A percentile compares a stretch with the other conserved stretches of the same genome.
These are phyloP conservation scores for Ectemnius cavifrons DNA, from an alignment of 2,888 invertebrate genomes.

Conservation along the genomic window DNA sequence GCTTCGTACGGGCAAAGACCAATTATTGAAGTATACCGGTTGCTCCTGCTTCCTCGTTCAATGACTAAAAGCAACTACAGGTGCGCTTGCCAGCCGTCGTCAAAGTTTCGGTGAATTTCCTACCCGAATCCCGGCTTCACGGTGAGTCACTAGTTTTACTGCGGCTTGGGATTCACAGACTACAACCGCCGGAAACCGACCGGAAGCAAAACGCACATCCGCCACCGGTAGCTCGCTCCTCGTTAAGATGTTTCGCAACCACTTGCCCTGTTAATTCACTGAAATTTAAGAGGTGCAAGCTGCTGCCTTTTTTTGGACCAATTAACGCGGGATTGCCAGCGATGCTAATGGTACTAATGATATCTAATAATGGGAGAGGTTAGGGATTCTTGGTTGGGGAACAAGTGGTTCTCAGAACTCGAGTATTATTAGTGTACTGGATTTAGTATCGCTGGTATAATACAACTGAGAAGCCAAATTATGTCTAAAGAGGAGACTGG, in stretches of 20 bases:
- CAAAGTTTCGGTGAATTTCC: slow-evolving; percentile 43
- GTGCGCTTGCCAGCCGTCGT: slow-evolving; percentile 21
- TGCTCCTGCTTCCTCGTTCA: slow-evolving; percentile 29
- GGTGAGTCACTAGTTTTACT: too few species aligned
- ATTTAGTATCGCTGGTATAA: too few species aligned
- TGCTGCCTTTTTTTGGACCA: slow-evolving; percentile 7
- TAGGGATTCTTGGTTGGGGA: too few species aligned
- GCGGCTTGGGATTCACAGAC: too few species aligned
- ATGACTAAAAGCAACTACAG: slow-evolving; percentile 56
- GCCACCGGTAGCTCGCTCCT: slow-evolving; percentile 64
- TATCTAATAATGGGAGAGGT: too few species aligned
- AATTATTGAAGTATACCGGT: slow-evolving; percentile 54
- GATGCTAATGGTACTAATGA: too few species aligned
- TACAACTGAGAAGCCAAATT: too few species aligned
- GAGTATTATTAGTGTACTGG: too few species aligned
- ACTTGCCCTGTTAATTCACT: slow-evolving; percentile 49
- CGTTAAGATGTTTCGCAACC: slow-evolving; percentile 65
- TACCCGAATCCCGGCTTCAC: too few species aligned
- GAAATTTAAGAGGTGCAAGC: slow-evolving; percentile 51
- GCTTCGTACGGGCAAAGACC: slow-evolving; percentile 29
- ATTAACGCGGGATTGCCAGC: too few species aligned
- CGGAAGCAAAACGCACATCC: slow-evolving; percentile 64
- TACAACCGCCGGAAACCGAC: background rate
- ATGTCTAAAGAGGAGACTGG: too few species aligned
- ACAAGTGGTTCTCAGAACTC: too few species aligned